A percentile compares a stretch with the other conserved stretches of the same genome.
phyloP scores from a whole-genome alignment of 2,113 vertebrate genomes.

The Erythrolamprus reginae region DNA sequence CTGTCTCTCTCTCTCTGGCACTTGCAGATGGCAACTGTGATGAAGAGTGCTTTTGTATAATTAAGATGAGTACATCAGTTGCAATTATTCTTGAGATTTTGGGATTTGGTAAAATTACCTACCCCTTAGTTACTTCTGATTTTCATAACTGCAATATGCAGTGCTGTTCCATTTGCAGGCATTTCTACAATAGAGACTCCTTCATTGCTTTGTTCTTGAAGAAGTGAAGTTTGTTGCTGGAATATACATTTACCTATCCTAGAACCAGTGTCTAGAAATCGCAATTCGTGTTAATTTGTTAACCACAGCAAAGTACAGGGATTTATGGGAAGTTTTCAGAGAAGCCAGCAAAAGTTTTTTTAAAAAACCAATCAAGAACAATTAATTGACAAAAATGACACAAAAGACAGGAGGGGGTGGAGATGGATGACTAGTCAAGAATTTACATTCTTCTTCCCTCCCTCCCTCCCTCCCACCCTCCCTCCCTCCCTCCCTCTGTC shows the following conservation, averaged over 20 bases:
- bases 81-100: neutral
- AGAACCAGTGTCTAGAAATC: neutral
- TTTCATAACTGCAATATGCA: neutral
- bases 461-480: neutral
- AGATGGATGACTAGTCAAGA: neutral
- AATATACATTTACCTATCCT: neutral
- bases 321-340: neutral
- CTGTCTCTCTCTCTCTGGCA: no score
- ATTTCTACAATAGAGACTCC: neutral
- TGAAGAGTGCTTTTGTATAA: neutral
- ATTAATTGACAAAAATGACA: neutral
- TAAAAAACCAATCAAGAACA: neutral
- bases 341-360: neutral
- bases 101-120: neutral
- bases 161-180: neutral
- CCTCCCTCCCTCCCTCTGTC: neutral
- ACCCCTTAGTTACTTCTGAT: neutral
- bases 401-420: neutral
- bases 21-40: neutral
- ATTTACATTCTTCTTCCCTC: neutral
- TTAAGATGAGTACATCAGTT: neutral
- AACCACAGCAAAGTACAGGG: neutral
- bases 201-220: neutral
- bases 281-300: neutral
- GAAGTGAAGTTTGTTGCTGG: neutral